Evolutionary conservation across 1,140 invertebrate genomes (phyloP).

Genomic region (Scaptomyza montana): DNA sequence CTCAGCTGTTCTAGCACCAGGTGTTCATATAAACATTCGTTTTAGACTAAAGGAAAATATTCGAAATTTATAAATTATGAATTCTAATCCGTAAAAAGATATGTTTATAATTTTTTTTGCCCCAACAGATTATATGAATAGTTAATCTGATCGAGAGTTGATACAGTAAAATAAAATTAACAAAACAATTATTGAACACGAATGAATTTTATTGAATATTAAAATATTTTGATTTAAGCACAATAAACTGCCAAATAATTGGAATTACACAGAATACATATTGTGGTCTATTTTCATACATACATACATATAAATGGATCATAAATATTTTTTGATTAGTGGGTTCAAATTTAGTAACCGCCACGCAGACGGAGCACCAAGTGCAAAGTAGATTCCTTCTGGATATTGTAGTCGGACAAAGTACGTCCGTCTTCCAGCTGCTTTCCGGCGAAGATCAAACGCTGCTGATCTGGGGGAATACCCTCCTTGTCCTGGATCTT

Average conservation of each 20-base stretch:
- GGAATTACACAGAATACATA: constrained; percentile 14
- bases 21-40: too few relatives aligned
- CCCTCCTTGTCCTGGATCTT: constrained; percentile 90
- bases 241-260: constrained; percentile 17
- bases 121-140: too few relatives aligned
- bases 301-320: constrained; percentile 3
- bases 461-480: constrained; percentile 89
- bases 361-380: constrained; percentile 92
- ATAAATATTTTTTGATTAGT: constrained; percentile 2
- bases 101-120: too few relatives aligned
- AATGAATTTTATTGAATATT: constrained; percentile 33
- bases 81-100: too few relatives aligned
- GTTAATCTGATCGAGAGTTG: too few relatives aligned
- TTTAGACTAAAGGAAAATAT: too few relatives aligned
- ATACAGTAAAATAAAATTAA: not conserved
- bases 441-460: constrained; percentile 87
- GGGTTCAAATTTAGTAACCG: constrained; percentile 66
- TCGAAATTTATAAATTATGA: too few relatives aligned
- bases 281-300: constrained; percentile 16
- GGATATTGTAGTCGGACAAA: constrained; percentile 92
- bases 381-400: constrained; percentile 95
- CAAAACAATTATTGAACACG: constrained; percentile 14
- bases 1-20: too few relatives aligned
- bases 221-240: constrained; percentile 13
- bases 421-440: constrained; percentile 90